Evolutionary conservation across 2,888 invertebrate species (phyloP).

Genomic region (Tetramorium bicarinatum): DNA sequence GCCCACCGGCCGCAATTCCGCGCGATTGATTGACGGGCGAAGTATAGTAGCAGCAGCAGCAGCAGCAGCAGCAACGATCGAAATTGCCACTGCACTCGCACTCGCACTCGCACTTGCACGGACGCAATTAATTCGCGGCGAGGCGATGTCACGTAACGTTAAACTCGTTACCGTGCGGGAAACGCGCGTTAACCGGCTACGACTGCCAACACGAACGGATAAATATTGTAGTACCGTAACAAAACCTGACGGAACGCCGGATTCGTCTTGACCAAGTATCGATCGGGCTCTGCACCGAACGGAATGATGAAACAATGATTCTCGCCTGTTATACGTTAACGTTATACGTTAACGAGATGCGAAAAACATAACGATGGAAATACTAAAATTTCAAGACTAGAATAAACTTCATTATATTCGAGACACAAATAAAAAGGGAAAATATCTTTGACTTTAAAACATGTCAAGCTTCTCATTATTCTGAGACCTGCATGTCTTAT

Average conservation of each 20-base stretch:
- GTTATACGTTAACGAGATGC: too few species aligned
- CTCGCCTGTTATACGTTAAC: not conserved
- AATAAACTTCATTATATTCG: constrained; percentile 6
- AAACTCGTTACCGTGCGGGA: constrained; percentile 42
- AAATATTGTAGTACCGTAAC: constrained; percentile 39
- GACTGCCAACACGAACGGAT: constrained; percentile 40
- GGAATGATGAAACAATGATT: constrained; percentile 22
- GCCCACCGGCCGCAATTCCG: constrained; percentile 43
- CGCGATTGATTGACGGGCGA: constrained; percentile 52
- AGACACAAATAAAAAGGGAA: not conserved
- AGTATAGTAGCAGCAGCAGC: constrained; percentile 29
- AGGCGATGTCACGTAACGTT: constrained; percentile 49
- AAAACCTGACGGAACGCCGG: constrained; percentile 27
- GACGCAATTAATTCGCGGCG: constrained; percentile 58
- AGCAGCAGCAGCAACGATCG: constrained; percentile 40
- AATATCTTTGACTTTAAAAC: not conserved
- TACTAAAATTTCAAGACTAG: not conserved
- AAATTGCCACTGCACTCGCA: constrained; percentile 50
- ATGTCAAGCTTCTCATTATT: not conserved
- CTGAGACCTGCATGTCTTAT: not conserved
- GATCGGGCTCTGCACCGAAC: not conserved
- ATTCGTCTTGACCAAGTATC: constrained; percentile 27
- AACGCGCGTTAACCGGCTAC: constrained; percentile 43
- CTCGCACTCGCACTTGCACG: constrained; percentile 26
- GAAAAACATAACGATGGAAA: not conserved